Conservation (phyloP, 2,797 vertebrate genomes). For the Lindbergichthys nudifrons region DNA sequence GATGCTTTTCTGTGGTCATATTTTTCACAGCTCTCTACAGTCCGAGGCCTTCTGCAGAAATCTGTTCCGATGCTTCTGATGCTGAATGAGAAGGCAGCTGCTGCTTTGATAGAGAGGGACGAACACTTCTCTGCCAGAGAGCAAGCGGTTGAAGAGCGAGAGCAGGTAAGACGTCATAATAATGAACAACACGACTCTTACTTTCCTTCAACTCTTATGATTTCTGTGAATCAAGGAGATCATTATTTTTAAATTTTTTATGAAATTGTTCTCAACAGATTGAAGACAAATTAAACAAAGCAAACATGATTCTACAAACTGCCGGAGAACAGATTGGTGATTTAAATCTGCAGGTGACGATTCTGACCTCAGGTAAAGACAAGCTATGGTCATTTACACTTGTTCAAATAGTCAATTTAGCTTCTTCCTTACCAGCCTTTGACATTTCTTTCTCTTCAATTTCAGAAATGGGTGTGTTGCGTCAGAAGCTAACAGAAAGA, state of each 20-base stretch:
- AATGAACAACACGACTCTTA: too few relatives aligned
- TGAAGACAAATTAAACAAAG: conserved; percentile 71
- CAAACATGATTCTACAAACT: conserved; percentile 65
- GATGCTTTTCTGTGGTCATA: not conserved
- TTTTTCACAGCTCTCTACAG: conserved; percentile 70
- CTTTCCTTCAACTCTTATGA: not conserved
- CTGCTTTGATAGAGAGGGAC: conserved; percentile 74
- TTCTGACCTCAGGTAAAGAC: conserved; percentile 82
- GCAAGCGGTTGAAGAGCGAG: conserved; percentile 70
- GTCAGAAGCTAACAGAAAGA: conserved; percentile 77
- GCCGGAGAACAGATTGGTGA: conserved; percentile 79
- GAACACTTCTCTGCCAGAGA: conserved; percentile 65
- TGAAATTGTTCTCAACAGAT: conserved; percentile 64
- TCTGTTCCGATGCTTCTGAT: conserved; percentile 72
- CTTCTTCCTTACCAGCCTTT: not conserved
- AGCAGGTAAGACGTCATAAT: conserved; percentile 70
- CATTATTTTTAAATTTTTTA: not conserved
- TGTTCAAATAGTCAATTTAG: not conserved
- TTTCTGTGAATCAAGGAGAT: not conserved
- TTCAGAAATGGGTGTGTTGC: conserved; percentile 83
- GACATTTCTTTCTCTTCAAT: not conserved
- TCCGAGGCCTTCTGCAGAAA: conserved; percentile 74
- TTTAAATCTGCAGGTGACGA: conserved; percentile 82
- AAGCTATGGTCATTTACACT: not conserved
- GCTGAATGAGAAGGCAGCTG: conserved; percentile 80